These are phyloP conservation scores for Drosophila borealis DNA, from an alignment of 2,888 invertebrate genomes.

Conservation along the genomic window DNA sequence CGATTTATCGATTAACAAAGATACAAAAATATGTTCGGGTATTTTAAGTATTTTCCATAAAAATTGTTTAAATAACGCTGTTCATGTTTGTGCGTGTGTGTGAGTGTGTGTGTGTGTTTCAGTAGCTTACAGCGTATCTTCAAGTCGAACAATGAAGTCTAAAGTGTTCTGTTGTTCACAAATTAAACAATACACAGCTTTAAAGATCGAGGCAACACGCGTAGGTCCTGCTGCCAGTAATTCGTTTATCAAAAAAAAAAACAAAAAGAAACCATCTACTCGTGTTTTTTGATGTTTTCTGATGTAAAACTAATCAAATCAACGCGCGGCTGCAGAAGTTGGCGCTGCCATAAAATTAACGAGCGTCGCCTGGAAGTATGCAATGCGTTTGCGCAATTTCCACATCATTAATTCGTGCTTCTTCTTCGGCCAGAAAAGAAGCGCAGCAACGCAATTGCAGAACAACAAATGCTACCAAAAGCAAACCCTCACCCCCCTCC, in stretches of 20 bases:
- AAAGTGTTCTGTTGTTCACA: background rate
- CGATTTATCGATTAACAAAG: no score
- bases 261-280: background rate
- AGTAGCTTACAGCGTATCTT: background rate
- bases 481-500: background rate
- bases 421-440: conserved; percentile 34
- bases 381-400: conserved; percentile 68
- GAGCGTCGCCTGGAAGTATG: conserved; percentile 44
- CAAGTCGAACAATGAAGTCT: background rate
- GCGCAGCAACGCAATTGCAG: conserved; percentile 42
- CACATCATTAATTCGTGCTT: conserved; percentile 75
- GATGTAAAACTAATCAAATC: conserved; percentile 60
- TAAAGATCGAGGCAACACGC: background rate
- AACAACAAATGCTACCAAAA: conserved; percentile 9
- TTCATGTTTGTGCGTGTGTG: no score
- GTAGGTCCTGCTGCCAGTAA: background rate
- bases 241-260: background rate
- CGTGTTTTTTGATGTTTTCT: conserved; percentile 36
- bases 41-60: no score
- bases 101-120: no score
- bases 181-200: background rate
- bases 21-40: no score
- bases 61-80: no score
- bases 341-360: conserved; percentile 50
- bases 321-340: conserved; percentile 21